phyloP scores from a whole-genome alignment of 2,888 invertebrate genomes.

The Acholoe squamosa region DNA sequence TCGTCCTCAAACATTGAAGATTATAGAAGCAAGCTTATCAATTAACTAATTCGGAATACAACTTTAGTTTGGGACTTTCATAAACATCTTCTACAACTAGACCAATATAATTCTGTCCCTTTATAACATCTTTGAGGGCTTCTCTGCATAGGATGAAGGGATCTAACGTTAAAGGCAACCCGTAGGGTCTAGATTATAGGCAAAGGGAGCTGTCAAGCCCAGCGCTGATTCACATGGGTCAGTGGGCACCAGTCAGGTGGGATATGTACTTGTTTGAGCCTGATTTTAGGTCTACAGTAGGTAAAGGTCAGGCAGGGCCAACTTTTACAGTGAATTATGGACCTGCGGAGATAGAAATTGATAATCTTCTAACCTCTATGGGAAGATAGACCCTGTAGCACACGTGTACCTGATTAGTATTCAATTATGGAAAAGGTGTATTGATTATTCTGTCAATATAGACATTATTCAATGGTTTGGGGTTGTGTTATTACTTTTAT shows the following conservation, averaged over 20 bases:
- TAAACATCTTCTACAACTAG: no score
- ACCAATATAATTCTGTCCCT: no score
- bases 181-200: neutral
- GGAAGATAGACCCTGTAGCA: neutral
- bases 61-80: no score
- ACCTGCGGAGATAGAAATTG: neutral
- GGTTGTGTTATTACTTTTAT: no score
- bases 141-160: no score
- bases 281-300: no score
- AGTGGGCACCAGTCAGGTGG: neutral
- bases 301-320: neutral
- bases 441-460: neutral
- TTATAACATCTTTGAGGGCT: no score
- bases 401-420: neutral
- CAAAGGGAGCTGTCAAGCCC: neutral
- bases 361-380: neutral
- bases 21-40: no score
- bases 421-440: conserved; percentile 4
- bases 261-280: neutral
- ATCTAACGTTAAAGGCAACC: neutral
- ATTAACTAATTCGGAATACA: no score
- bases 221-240: neutral
- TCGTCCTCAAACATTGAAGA: no score
- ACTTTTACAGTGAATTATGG: no score
- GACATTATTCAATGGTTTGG: no score